Evolutionary conservation across 2,888 invertebrate genomes (phyloP), one percentile per base, ranked within the genome.

Genomic region (Euplexia lucipara): DNA sequence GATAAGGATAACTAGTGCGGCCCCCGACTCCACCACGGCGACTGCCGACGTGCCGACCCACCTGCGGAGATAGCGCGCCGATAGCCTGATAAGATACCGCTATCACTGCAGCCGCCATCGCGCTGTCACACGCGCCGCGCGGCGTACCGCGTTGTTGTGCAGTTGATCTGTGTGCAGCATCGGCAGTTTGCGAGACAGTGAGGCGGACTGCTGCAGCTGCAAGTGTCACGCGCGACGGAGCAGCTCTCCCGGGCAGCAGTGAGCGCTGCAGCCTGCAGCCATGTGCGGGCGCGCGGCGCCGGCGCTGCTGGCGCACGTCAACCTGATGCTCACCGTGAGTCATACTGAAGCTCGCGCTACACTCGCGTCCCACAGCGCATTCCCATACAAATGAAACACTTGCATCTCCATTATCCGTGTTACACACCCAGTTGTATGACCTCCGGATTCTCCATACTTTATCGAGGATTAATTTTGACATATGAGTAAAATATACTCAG

Each of bases 311-410:
- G 76, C 88, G 68, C 93, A 94, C 77, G 81, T 90, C 79, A 91
- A 87, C 77, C 74, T 94, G 64, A 67, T 92, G 74, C 88, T 94
- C 22, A 88, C 88, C 83, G 94, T 94, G 70, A 88, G 88, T 81
- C 44, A n/a, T 34, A 8, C 26, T 26, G 26, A 3, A 26, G 26
- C 5, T 2, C 5, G 26, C 26, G 26, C 26, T n/a, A n/a, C n/a
- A n/a, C n/a, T n/a, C n/a, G n/a, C 26, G 26, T 2, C 26, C 26
- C 26, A 26, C 26, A 26, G 26, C 26, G 26, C 26, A 26, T 26
- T n/a, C n/a, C n/a, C n/a, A n/a, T n/a, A n/a, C n/a, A n/a, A n/a
- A n/a, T n/a, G n/a, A n/a, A n/a, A n/a, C n/a, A n/a, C n/a, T n/a
- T n/a, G n/a, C n/a, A n/a, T n/a, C n/a, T n/a, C n/a, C n/a, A n/a